Base-by-base conservation (phyloP, 2,113 vertebrate species). In the Crotalus tigris region DNA sequence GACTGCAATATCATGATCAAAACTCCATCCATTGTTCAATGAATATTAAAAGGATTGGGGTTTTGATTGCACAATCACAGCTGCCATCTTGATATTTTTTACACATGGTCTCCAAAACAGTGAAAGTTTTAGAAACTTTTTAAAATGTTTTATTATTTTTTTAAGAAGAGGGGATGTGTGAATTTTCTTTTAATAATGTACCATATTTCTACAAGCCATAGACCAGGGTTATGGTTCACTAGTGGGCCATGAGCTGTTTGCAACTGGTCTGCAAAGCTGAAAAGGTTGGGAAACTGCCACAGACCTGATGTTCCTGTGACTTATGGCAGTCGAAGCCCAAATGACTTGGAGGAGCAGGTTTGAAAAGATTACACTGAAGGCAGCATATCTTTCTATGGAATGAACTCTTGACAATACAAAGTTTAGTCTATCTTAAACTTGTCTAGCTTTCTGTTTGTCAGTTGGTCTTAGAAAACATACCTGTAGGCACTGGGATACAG, bases 401-500 rank as follows among this genome's bases (percentile, higher is more conserved):
- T 39, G 21, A 55, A 39, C 6, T 39, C 23, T 13, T 89, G 21
- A 44, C 10, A 44, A 59, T 19, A 7, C 33, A 39, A 85, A 29
- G 46, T 51, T 26, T 29, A 26, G 3, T 54, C 7, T 88, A 3
- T 88, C 87, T 81, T 81, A 81, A 81, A 8, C 3, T 1, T 21
- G 33, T 9, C 33, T 44, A 9, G 1, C 33, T 81, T 44, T 81
- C 6, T 81, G 19, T 81, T 75, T 21, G 10, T 21, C 54, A 5
- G 17, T 61, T 55, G 11, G 3, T 10, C 3, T 39, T 23, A 29
- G 44, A 7, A 19, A 49, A 46, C 95, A 97, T 93, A 99, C 99
- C 99, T 69, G 93, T 94, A 2, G 90, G 29, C 2, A 98, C 98
- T 0, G 95, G 93, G 58, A 98, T 92, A 94, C 99, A 99, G 75